These are phyloP conservation scores for Altica lythri DNA, from an alignment of 2,888 invertebrate species.

Conservation along the genomic window DNA sequence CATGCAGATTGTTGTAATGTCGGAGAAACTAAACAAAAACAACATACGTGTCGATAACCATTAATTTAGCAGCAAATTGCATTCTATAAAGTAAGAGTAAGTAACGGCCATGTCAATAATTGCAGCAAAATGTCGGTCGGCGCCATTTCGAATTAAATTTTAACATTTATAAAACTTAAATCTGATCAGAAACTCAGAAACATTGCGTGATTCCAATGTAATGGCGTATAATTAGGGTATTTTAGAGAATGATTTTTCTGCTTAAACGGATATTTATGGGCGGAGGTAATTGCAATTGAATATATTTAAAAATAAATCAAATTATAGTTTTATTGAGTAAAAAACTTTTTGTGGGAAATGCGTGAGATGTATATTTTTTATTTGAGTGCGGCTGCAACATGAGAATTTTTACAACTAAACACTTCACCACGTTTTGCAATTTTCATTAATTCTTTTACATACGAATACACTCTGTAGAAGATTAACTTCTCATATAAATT, in stretches of 20 bases:
- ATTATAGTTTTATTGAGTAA: slow-evolving; percentile 26
- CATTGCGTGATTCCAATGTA: slow-evolving; percentile 42
- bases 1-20: slow-evolving; percentile 7
- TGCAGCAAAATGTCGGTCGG: slow-evolving; percentile 28
- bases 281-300: slow-evolving; percentile 29
- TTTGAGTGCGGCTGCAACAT: too few species aligned
- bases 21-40: slow-evolving; percentile 26
- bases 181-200: slow-evolving; percentile 42
- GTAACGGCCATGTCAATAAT: slow-evolving; percentile 32
- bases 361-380: too few species aligned
- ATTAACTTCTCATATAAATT: slow-evolving; percentile 19
- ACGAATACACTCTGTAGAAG: too few species aligned
- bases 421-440: too few species aligned
- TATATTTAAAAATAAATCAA: slow-evolving; percentile 29
- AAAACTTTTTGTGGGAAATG: slow-evolving; percentile 12
- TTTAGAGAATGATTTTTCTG: slow-evolving; percentile 31
- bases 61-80: slow-evolving; percentile 28
- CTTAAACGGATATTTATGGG: slow-evolving; percentile 29
- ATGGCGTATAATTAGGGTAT: slow-evolving; percentile 42
- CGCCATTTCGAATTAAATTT: slow-evolving; percentile 38
- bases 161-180: slow-evolving; percentile 37
- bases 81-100: slow-evolving; percentile 27
- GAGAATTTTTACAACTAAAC: too few species aligned
- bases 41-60: slow-evolving; percentile 33
- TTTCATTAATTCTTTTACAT: too few species aligned